Conservation (phyloP, 2,113 vertebrate genomes). For the Catagonus wagneri region DNA sequence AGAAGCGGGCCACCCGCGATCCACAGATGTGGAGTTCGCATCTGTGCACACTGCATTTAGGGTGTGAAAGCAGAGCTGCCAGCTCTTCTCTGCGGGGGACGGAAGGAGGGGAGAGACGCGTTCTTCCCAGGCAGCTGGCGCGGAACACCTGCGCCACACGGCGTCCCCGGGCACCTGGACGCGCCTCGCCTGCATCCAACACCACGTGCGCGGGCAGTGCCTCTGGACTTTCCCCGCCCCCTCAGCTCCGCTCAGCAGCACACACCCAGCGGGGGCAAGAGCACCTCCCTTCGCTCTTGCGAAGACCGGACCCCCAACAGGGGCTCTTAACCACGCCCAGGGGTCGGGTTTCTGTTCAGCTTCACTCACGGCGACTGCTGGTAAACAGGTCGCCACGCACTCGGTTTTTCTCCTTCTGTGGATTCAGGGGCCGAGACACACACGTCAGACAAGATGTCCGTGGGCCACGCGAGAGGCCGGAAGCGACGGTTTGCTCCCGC, state of each 20-base stretch:
- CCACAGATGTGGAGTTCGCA: background rate
- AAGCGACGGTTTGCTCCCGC: background rate
- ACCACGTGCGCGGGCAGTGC: background rate
- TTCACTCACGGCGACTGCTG: conserved; percentile 25
- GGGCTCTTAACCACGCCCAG: background rate
- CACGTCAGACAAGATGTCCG: background rate
- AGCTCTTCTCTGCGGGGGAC: conserved; percentile 34
- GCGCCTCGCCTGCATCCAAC: background rate
- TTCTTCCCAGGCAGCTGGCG: conserved; percentile 8
- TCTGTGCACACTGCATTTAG: background rate
- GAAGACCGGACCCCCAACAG: background rate
- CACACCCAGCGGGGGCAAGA: background rate
- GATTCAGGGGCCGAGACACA: conserved; percentile 6
- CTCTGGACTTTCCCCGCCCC: background rate
- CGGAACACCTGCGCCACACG: background rate
- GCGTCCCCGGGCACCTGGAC: background rate
- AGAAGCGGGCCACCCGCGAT: background rate
- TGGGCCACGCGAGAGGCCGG: background rate
- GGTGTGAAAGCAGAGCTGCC: conserved; percentile 41
- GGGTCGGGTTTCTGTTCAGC: conserved; percentile 63
- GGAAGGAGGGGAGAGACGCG: background rate
- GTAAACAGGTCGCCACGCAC: conserved; percentile 35
- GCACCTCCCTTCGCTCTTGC: conserved; percentile 56
- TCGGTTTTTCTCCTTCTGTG: conserved; percentile 57
- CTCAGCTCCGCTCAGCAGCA: background rate